Evolutionary conservation across 2,113 vertebrate genomes (phyloP).

Genomic region (Centropus unirufus): DNA sequence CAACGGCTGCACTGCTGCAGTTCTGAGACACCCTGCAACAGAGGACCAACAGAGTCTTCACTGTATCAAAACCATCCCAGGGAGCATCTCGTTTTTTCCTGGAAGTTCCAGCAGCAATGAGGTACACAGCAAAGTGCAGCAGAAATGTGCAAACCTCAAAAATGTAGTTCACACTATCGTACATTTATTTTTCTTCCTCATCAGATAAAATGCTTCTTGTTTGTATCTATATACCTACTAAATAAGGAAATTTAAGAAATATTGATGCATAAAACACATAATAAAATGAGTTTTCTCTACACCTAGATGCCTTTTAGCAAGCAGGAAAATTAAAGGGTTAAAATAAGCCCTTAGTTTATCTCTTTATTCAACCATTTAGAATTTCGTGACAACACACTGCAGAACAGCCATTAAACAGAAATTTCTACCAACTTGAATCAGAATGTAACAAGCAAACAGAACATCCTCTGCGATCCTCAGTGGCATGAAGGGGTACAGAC

Average conservation of each 20-base stretch:
- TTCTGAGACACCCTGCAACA: background rate
- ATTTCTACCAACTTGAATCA: background rate
- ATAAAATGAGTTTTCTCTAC: background rate
- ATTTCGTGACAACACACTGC: background rate
- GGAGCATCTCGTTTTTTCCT: background rate
- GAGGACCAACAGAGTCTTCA: background rate
- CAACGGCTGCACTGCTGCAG: background rate
- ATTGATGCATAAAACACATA: background rate
- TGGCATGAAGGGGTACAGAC: background rate
- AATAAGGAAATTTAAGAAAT: background rate
- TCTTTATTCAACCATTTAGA: background rate
- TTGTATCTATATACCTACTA: background rate
- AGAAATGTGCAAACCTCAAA: background rate
- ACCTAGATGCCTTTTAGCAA: background rate
- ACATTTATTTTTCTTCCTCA: background rate
- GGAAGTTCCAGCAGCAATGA: background rate
- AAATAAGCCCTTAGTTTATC: background rate
- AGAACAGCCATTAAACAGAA: background rate
- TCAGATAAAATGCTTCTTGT: background rate
- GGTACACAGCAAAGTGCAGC: background rate
- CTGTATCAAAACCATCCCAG: fast-evolving
- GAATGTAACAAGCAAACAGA: background rate
- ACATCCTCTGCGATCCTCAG: background rate
- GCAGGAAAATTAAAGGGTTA: background rate
- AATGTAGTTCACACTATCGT: background rate